A percentile compares a stretch with the other conserved stretches of the same genome.
Evolutionary conservation across 1,140 invertebrate species (phyloP).

Genomic region (Monomorium pharaonis): DNA sequence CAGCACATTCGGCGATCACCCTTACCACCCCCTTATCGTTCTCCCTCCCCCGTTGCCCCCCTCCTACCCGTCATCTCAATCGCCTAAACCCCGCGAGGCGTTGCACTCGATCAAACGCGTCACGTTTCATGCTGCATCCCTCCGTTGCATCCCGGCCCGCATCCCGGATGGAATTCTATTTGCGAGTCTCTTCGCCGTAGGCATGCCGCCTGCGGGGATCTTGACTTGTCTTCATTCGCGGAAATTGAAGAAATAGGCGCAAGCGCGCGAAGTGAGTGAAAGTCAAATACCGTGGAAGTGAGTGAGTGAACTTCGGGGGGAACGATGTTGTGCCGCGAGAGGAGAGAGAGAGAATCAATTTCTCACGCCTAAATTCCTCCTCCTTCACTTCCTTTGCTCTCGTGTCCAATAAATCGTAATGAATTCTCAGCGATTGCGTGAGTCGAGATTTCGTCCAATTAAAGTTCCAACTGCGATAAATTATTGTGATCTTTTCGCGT

Average conservation of each 20-base stretch:
- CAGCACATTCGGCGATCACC: constrained; percentile 42
- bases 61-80: constrained; percentile 32
- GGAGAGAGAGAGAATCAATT: constrained; percentile 30
- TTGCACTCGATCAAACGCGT: constrained; percentile 58
- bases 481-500: neutral
- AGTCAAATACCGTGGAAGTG: constrained; percentile 32
- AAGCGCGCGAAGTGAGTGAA: constrained; percentile 30
- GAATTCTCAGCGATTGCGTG: neutral
- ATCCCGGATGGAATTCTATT: constrained; percentile 33
- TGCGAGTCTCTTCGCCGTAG: constrained; percentile 41
- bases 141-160: neutral
- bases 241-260: constrained; percentile 52
- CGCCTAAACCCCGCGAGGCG: constrained; percentile 41
- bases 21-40: neutral
- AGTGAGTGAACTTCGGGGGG: neutral
- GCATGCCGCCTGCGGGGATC: constrained; percentile 25
- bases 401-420: neutral
- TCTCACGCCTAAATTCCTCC: neutral
- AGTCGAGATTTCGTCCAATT: neutral
- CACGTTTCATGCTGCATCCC: constrained; percentile 33
- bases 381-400: neutral
- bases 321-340: neutral
- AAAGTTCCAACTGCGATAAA: constrained; percentile 6
- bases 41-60: neutral
- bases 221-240: constrained; percentile 39